phyloP scores from a whole-genome alignment of 2,797 vertebrate genomes.

The Clarias platycephalus region DNA sequence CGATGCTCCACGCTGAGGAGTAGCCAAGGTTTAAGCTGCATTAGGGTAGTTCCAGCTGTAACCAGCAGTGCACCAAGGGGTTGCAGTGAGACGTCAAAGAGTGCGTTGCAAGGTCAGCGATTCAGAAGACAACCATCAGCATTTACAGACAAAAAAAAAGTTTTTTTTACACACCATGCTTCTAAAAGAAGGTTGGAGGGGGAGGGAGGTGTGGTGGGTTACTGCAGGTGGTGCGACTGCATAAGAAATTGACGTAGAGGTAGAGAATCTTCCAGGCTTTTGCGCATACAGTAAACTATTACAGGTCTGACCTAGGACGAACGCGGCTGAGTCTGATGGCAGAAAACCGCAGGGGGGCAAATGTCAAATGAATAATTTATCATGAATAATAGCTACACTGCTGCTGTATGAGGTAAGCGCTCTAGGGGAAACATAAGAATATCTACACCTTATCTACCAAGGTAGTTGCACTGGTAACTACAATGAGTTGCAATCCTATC shows the following conservation, averaged over 20 bases:
- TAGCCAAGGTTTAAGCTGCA: not conserved
- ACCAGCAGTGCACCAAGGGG: constrained; percentile 23
- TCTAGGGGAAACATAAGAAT: not conserved
- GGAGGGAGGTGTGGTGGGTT: not conserved
- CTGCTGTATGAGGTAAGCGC: constrained; percentile 40
- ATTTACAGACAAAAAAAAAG: constrained; percentile 47
- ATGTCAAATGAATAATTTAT: constrained; percentile 67
- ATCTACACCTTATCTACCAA: no score
- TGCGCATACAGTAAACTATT: constrained; percentile 52
- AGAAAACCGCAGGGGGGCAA: constrained; percentile 56
- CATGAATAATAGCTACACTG: constrained; percentile 57
- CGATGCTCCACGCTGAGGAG: not conserved
- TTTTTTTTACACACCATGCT: constrained; percentile 44
- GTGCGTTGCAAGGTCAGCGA: constrained; percentile 47
- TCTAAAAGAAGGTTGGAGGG: constrained; percentile 9
- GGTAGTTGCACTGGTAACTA: no score
- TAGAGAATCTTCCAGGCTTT: constrained; percentile 41
- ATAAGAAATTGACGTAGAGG: constrained; percentile 44
- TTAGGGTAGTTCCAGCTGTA: constrained; percentile 2
- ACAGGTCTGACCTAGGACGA: constrained; percentile 43
- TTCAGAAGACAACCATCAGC: constrained; percentile 51
- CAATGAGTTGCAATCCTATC: not conserved
- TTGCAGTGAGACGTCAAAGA: constrained; percentile 36
- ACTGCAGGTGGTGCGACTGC: constrained; percentile 53
- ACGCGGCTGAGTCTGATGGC: constrained; percentile 52